Evolutionary conservation across 2,888 invertebrate genomes (phyloP), one percentile per base, ranked within the genome.

Genomic region (Pyrrhosoma nymphula): DNA sequence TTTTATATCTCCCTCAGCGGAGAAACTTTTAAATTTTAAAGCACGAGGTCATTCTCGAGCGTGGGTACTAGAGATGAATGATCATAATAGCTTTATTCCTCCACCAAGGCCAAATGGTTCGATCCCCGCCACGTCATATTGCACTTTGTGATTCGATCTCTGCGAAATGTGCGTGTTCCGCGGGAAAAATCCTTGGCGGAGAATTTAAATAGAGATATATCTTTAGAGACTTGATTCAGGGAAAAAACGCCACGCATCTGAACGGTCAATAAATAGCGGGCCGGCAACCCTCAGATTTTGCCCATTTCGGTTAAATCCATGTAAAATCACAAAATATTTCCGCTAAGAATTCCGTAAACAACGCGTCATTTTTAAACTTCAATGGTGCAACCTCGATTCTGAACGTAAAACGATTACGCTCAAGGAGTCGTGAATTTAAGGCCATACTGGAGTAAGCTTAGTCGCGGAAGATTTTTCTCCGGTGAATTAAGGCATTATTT

Each of bases 131-230:
- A 30, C n/a, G 35, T 35, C 60, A 35, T 35, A 82, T 82, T 47
- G 35, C 82, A 18, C 82, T 35, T 8, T 82, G 35, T 16, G 82
- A 82, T 82, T 82, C 10, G 82, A 82, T 82, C 82, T 82, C 82
- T 0, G 82, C 35, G 26, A 82, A 82, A 82, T 82, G 35, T 82
- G 30, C 82, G 30, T 82, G 82, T 12, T 82, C 18, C 35, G 82
- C n/a, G 82, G 82, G 30, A 82, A 82, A 82, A 82, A 35, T 82
- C 82, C 82, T 82, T 82, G 82, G 18, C 30, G 35, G 30, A 23
- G 82, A 8, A 82, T 82, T 82, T 82, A 82, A 82, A 82, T 82
- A 18, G 35, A 82, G 82, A 82, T 82, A 82, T 82, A 82, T 82
- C 16, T 82, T 20, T 30, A 35, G 35, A 82, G 82, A 82, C 69